Base-by-base conservation (phyloP, 2,888 invertebrate genomes). In the Penaeus monodon region DNA sequence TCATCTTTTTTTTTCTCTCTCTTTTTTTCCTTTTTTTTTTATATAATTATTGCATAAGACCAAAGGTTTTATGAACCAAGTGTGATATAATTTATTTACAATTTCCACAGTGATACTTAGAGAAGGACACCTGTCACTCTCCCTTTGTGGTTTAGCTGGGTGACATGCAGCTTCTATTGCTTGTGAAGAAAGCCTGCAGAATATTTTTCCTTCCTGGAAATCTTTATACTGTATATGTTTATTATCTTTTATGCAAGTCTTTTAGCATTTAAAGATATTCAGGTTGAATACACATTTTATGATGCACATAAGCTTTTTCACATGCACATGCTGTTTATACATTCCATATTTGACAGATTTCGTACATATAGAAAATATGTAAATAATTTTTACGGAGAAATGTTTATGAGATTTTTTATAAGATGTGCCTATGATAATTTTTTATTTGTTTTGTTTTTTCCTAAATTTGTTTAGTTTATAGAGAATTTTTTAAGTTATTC, bases 351-450 rank as follows among this genome's bases (percentile, higher is more conserved):
- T 85, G 79, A 57, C 85, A 85, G 85, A 85, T 85, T 85, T 85
- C 85, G 74, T 85, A 85, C 85, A 44, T 79, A 85, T 85, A 74
- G 57, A 85, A 80, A 64, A 85, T 78, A 24, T 84, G 86, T 87
- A 87, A 78, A 87, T 87, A 87, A 73, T 87, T 87, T 87, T 87
- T 87, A 87, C 77, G 57, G 68, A 57, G 57, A 57, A 83, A 83
- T 85, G 82, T 87, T 87, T 87, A 87, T 87, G 73, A 79, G 74
- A 78, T 78, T 87, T 87, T 87, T 87, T 87, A 87, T 87, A 82
- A 73, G 83, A 87, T 79, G 83, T 87, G 83, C 86, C 86, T 83
- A 68, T 70, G 70, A 57, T 78, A 27, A 84, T 73, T 83, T 85
- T 82, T 76, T 57, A 29, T 82, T 57, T 57, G 57, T 57, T 57